Evolutionary conservation across 2,113 vertebrate species (phyloP).

Genomic region (Trinectes maculatus): DNA sequence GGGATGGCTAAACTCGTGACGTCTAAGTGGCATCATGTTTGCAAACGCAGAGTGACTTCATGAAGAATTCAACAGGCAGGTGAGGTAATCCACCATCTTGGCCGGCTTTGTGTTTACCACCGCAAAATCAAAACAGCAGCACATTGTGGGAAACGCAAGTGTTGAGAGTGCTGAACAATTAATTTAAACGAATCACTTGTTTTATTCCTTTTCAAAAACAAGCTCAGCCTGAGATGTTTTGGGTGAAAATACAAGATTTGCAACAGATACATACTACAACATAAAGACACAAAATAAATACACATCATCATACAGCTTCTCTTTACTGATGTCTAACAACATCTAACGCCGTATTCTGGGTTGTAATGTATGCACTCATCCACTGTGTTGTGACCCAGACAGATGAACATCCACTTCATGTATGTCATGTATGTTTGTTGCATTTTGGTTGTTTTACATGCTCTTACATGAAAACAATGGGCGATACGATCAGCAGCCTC

Average conservation of each 20-base stretch:
- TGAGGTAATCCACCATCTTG: slow-evolving; percentile 54
- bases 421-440: too few relatives aligned
- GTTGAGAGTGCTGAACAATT: neutral
- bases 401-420: too few relatives aligned
- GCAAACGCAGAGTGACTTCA: slow-evolving; percentile 57
- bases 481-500: neutral
- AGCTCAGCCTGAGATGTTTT: too few relatives aligned
- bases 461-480: neutral
- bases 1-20: slow-evolving; percentile 49
- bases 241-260: too few relatives aligned
- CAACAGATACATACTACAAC: too few relatives aligned
- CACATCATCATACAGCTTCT: too few relatives aligned
- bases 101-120: slow-evolving; percentile 33
- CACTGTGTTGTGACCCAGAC: too few relatives aligned
- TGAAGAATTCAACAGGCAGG: slow-evolving; percentile 78
- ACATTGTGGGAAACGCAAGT: neutral
- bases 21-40: slow-evolving; percentile 61
- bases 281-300: too few relatives aligned
- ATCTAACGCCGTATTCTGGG: too few relatives aligned
- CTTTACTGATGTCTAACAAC: too few relatives aligned
- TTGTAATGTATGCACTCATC: too few relatives aligned
- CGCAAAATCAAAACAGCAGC: slow-evolving; percentile 53
- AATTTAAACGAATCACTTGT: neutral
- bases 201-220: slow-evolving; percentile 7
- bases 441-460: too few relatives aligned